These are phyloP conservation scores for Onychostoma macrolepis DNA, from an alignment of 2,113 vertebrate species.

Conservation along the genomic window DNA sequence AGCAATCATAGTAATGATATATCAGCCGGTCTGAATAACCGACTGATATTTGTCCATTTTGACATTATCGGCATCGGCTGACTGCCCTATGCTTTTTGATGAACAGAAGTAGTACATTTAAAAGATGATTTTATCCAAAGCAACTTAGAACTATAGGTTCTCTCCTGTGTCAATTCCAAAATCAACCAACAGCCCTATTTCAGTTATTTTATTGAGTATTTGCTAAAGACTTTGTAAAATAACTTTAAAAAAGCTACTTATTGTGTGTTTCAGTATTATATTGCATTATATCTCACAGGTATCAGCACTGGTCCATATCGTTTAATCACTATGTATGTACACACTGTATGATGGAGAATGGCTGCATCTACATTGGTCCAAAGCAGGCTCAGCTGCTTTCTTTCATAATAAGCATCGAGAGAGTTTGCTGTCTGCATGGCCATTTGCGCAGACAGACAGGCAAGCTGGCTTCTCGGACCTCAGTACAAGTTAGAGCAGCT, in stretches of 20 bases:
- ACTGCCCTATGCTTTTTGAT: background rate
- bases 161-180: background rate
- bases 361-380: background rate
- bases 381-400: background rate
- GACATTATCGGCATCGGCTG: background rate
- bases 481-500: constrained; percentile 47
- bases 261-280: background rate
- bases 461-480: background rate
- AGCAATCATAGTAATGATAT: background rate
- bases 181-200: background rate
- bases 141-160: background rate
- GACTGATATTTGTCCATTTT: background rate
- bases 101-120: background rate
- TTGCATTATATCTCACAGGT: background rate
- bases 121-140: background rate
- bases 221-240: background rate
- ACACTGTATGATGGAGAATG: background rate
- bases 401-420: background rate
- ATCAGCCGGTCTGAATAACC: background rate
- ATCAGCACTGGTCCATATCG: background rate
- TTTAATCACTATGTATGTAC: too few species aligned
- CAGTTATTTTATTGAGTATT: background rate
- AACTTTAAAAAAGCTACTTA: background rate
- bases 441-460: background rate
- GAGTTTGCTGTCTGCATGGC: constrained; percentile 12